phyloP scores from a whole-genome alignment of 2,888 invertebrate genomes.

The Lepetodrilus schrolli region DNA sequence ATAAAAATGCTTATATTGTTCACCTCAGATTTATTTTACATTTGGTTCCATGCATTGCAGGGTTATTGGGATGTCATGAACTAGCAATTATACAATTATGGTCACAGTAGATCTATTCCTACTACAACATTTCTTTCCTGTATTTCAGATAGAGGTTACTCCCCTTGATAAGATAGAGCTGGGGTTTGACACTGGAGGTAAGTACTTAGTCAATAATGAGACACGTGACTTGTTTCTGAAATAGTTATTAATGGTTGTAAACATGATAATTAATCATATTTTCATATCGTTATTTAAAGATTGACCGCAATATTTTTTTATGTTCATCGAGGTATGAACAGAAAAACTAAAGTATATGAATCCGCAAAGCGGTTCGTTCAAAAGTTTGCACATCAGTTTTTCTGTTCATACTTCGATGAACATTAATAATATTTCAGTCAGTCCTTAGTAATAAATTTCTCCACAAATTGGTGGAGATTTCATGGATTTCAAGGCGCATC shows the following conservation, averaged over 20 bases:
- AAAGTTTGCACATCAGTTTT: too few relatives aligned
- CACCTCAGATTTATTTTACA: not conserved
- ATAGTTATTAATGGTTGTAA: not conserved
- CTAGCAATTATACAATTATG: not conserved
- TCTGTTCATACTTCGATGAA: not conserved
- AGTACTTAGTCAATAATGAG: conserved; percentile 30
- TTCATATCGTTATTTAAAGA: too few relatives aligned
- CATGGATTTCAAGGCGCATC: too few relatives aligned
- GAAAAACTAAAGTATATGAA: not conserved
- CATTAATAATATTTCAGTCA: too few relatives aligned
- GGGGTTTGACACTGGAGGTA: conserved; percentile 81
- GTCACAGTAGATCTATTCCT: too few relatives aligned
- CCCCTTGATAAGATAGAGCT: conserved; percentile 82
- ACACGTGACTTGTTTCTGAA: not conserved
- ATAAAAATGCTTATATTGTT: too few relatives aligned
- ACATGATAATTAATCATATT: too few relatives aligned
- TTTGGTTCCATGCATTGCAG: not conserved
- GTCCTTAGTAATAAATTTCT: too few relatives aligned
- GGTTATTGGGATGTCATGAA: not conserved
- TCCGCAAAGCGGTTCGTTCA: too few relatives aligned
- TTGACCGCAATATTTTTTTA: too few relatives aligned
- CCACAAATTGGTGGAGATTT: too few relatives aligned
- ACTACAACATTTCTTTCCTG: too few relatives aligned
- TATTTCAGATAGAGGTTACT: conserved; percentile 66
- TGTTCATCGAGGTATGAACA: not conserved